These are phyloP conservation scores for Silurus aristotelis DNA, from an alignment of 2,797 vertebrate genomes.

Conservation along the genomic window DNA sequence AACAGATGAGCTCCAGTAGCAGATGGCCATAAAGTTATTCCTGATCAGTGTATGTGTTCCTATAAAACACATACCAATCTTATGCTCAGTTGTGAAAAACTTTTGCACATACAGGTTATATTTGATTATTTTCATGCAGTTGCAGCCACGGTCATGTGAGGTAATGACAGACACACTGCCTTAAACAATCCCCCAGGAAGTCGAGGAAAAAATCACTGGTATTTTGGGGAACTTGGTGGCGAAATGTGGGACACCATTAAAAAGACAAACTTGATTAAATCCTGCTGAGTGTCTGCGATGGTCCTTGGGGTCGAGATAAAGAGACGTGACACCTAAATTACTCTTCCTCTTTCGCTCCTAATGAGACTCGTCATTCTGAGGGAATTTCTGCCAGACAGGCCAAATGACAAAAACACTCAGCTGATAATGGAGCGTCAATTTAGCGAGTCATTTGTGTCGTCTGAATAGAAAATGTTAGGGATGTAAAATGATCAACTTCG, in stretches of 20 bases:
- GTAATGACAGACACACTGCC: conserved; percentile 63
- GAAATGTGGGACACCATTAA: conserved; percentile 68
- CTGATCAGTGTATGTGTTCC: too few species aligned
- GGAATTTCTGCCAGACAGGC: conserved; percentile 69
- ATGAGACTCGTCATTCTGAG: conserved; percentile 76
- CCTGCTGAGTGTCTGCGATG: conserved; percentile 71
- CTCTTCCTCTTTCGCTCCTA: conserved; percentile 74
- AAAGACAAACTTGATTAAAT: conserved; percentile 80
- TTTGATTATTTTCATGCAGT: too few species aligned
- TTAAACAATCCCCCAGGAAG: conserved; percentile 65
- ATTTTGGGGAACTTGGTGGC: conserved; percentile 71
- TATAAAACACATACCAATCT: too few species aligned
- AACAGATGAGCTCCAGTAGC: too few species aligned
- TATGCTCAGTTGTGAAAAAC: too few species aligned
- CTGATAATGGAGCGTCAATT: conserved; percentile 74
- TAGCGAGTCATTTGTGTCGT: conserved; percentile 61
- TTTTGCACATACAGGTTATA: too few species aligned
- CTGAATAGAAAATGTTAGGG: conserved; percentile 45
- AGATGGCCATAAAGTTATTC: too few species aligned
- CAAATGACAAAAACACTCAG: conserved; percentile 73
- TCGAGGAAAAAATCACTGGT: conserved; percentile 51
- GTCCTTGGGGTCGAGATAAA: conserved; percentile 74
- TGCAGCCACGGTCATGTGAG: too few species aligned
- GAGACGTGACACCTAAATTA: conserved; percentile 80
- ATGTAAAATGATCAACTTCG: conserved; percentile 57